A percentile compares a stretch with the other conserved stretches of the same genome.
Evolutionary conservation across 2,888 invertebrate species (phyloP).

Genomic region (Baronia brevicornis): DNA sequence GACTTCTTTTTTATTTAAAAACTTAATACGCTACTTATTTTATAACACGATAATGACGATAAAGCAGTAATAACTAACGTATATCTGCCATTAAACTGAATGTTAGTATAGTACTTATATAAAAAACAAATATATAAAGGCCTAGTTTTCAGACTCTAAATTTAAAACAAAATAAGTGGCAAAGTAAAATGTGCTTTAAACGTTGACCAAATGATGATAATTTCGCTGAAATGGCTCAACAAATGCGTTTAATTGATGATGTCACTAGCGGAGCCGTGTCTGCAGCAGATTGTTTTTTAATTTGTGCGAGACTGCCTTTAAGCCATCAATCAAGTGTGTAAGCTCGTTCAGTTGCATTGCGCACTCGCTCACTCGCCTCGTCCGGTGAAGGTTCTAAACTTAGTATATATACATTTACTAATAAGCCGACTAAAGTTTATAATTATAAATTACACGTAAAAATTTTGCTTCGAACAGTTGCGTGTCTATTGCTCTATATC

Average conservation of each 20-base stretch:
- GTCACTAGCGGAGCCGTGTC: slow-evolving; percentile 17
- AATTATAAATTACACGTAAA: no score
- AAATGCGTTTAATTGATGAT: slow-evolving; percentile 23
- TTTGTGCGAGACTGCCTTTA: slow-evolving; percentile 27
- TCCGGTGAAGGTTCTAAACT: slow-evolving; percentile 9
- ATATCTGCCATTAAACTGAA: no score
- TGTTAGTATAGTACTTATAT: no score
- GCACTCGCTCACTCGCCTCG: slow-evolving; percentile 14
- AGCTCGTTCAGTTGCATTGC: slow-evolving; percentile 19
- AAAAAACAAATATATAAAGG: no score
- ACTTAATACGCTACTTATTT: no score
- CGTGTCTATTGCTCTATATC: no score
- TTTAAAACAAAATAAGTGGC: not conserved
- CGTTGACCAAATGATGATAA: slow-evolving; percentile 5
- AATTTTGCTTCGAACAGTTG: no score
- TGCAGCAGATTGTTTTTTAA: slow-evolving; percentile 25
- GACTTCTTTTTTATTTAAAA: no score
- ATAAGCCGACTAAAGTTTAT: no score
- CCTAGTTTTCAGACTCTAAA: no score
- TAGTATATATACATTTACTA: slow-evolving; percentile 10
- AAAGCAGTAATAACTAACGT: no score
- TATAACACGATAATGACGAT: no score
- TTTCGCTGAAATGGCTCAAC: slow-evolving; percentile 15
- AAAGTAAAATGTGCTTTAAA: slow-evolving; percentile 7
- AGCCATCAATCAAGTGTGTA: slow-evolving; percentile 31